Base-by-base conservation (phyloP, 2,113 vertebrate species). In the Otus sunia region DNA sequence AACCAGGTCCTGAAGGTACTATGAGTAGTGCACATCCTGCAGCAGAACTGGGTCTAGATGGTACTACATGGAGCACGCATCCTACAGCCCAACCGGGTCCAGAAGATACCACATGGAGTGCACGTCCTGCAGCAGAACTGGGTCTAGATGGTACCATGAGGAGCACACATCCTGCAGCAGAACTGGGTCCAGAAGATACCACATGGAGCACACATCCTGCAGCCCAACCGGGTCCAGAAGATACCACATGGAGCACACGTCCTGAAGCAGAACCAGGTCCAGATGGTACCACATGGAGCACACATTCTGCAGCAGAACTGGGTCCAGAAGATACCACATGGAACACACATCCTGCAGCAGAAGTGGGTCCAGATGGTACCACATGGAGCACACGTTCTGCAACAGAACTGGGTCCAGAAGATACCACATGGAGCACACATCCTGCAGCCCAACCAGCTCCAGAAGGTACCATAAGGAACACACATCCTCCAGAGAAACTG, bases 331-430 rank as follows among this genome's bases (percentile, higher is more conserved):
- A 2, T 45, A 37, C 21, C 12, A 5, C 3, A 5, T 3, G 5
- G 8, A 32, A 5, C 14, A 43, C 32, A 55, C 16, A 1, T 64
- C 50, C 34, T 11, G 0, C n/a, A 37, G 59, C 4, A n/a, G 49
- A 45, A 26, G 20, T 3, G 3, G 11, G 3, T 43, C 6, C 50
- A 7, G 50, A 49, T 5, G 18, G 5, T 17, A 37, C 10, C 50
- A n/a, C 2, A 9, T 2, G 0, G 21, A 60, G 10, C 45, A 29
- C 75, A 47, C 15, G 0, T 34, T 6, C 39, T 18, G 0, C 63
- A 62, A 17, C 2, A 3, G 14, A 36, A 37, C 25, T 18, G 4
- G 29, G 0, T 37, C 39, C 45, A 8, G 55, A 30, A 9, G 11
- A 8, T 32, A 34, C 45, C 23, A 9, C 7, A 6, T 6, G 17